These are phyloP conservation scores for Gulo gulo DNA, from an alignment of 2,113 vertebrate genomes.

Conservation along the genomic window DNA sequence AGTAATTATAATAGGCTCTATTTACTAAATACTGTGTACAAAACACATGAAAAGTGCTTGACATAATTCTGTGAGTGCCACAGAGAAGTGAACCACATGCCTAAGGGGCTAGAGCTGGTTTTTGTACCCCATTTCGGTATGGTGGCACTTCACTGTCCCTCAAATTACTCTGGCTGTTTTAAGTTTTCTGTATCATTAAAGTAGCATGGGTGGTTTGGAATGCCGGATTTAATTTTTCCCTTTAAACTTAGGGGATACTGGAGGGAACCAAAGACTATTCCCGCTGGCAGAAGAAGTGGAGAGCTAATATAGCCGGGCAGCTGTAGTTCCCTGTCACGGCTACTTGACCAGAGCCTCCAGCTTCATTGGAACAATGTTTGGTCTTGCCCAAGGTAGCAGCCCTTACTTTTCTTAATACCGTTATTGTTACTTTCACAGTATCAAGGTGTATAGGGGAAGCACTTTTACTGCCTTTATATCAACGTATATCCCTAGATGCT, in stretches of 20 bases:
- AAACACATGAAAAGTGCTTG: background rate
- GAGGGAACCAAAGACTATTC: background rate
- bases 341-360: background rate
- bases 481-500: background rate
- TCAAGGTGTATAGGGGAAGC: background rate
- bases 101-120: background rate
- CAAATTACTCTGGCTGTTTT: background rate
- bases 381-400: conserved; percentile 4
- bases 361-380: background rate
- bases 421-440: background rate
- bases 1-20: background rate
- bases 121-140: background rate
- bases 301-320: background rate
- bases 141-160: background rate
- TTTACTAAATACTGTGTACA: background rate
- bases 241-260: background rate
- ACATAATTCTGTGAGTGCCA: background rate
- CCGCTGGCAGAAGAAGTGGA: background rate
- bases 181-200: background rate
- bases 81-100: background rate
- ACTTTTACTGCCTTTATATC: background rate
- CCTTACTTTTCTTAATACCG: background rate
- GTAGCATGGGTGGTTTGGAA: background rate
- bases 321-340: conserved; percentile 19
- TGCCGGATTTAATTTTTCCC: background rate